Conservation (phyloP, 2,888 invertebrate species). For the Caenorhabditis sulstoni region DNA sequence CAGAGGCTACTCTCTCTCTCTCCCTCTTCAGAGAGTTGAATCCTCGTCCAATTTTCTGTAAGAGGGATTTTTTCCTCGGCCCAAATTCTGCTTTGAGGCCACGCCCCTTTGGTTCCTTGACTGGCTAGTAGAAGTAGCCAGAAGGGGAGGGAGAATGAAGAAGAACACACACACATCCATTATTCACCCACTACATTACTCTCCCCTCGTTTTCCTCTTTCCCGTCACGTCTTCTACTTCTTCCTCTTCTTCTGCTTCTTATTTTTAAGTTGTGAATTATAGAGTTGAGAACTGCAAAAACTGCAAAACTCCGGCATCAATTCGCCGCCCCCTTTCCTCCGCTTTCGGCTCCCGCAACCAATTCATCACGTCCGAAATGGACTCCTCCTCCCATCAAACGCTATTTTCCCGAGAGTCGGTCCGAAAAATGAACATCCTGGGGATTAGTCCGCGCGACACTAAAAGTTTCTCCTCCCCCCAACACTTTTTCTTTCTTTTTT, state of each 20-base stretch:
- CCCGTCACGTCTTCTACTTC: neutral
- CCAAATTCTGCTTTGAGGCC: neutral
- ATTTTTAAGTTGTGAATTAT: too few species aligned
- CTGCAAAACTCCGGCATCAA: neutral
- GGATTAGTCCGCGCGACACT: constrained; percentile 30
- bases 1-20: too few species aligned
- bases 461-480: neutral
- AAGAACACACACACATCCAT: constrained; percentile 16
- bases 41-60: neutral
- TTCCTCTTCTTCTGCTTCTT: neutral
- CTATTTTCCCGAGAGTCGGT: neutral
- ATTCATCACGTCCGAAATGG: constrained; percentile 39
- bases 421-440: constrained; percentile 43
- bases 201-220: neutral
- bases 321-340: neutral
- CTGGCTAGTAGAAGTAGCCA: neutral
- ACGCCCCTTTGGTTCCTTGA: neutral
- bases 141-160: neutral
- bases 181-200: constrained; percentile 45
- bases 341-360: neutral
- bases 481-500: constrained; percentile 3
- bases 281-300: constrained; percentile 5
- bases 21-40: too few species aligned
- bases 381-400: constrained; percentile 17
- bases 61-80: neutral